These are phyloP conservation scores for Mus pahari DNA, from an alignment of 2,113 vertebrate species.

Conservation along the genomic window DNA sequence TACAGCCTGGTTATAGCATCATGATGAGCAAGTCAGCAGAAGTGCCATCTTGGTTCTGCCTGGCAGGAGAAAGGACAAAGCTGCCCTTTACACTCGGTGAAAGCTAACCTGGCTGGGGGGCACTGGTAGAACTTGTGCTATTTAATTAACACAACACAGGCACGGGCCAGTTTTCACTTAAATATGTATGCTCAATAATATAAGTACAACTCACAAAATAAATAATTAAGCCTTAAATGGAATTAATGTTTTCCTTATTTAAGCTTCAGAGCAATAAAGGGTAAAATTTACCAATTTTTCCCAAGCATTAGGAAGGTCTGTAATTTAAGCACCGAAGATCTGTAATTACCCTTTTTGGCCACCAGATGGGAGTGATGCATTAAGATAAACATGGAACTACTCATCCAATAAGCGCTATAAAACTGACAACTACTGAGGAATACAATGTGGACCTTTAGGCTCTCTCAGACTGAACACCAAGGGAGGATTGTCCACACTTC, in stretches of 20 bases:
- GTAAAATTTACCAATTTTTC: neutral
- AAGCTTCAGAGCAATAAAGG: slow-evolving; percentile 4
- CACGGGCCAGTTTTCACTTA: neutral
- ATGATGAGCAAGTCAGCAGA: neutral
- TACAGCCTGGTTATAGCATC: neutral
- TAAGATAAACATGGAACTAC: neutral
- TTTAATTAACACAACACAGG: neutral
- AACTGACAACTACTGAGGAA: neutral
- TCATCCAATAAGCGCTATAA: neutral
- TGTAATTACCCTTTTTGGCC: slow-evolving; percentile 55
- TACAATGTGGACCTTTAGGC: neutral
- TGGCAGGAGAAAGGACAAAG: neutral
- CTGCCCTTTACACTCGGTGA: neutral
- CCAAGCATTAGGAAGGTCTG: neutral
- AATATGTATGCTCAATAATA: neutral
- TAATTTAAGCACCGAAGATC: too few species aligned
- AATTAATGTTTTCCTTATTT: slow-evolving; percentile 29
- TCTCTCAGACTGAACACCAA: neutral
- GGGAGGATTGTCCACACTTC: neutral
- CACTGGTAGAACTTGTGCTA: neutral
- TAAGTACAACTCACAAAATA: neutral
- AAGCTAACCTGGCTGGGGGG: neutral
- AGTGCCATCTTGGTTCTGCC: neutral
- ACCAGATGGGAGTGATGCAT: slow-evolving; percentile 54
- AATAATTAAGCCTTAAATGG: neutral